Percentiles rank a stretch among this genome's conserved stretches.
Conservation (phyloP, 2,113 vertebrate genomes). For the Cottus gobio region DNA sequence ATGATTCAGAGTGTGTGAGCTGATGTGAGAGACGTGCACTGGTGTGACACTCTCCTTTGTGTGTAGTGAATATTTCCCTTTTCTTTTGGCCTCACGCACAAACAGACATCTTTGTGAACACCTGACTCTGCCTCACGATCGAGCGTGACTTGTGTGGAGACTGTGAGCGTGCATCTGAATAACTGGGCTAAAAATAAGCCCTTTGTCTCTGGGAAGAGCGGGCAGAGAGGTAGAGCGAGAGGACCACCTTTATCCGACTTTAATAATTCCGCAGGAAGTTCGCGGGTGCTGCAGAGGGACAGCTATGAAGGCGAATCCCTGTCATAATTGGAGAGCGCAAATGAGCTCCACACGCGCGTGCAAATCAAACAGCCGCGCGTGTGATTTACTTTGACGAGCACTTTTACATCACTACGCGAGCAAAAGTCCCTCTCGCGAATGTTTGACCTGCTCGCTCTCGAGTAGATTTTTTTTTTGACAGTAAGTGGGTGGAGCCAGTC, state of each 20-base stretch:
- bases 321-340: no score
- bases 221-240: conserved; percentile 27
- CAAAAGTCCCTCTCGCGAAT: no score
- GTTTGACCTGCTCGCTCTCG: no score
- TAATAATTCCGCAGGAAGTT: conserved; percentile 33
- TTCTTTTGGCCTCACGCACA: neutral
- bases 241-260: conserved; percentile 50
- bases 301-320: no score
- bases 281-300: neutral
- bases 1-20: conserved; percentile 34
- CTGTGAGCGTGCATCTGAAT: neutral
- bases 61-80: neutral
- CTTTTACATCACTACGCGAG: no score
- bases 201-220: conserved; percentile 67
- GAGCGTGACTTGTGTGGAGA: conserved; percentile 13
- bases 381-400: no score
- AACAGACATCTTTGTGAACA: neutral
- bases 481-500: no score
- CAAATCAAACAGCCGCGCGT: no score
- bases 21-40: neutral
- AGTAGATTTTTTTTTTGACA: no score
- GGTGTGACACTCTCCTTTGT: neutral
- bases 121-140: conserved; percentile 12
- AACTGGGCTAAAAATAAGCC: conserved; percentile 70
- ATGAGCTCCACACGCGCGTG: no score